phyloP scores from a whole-genome alignment of 2,888 invertebrate species.

The Apeira syringaria region DNA sequence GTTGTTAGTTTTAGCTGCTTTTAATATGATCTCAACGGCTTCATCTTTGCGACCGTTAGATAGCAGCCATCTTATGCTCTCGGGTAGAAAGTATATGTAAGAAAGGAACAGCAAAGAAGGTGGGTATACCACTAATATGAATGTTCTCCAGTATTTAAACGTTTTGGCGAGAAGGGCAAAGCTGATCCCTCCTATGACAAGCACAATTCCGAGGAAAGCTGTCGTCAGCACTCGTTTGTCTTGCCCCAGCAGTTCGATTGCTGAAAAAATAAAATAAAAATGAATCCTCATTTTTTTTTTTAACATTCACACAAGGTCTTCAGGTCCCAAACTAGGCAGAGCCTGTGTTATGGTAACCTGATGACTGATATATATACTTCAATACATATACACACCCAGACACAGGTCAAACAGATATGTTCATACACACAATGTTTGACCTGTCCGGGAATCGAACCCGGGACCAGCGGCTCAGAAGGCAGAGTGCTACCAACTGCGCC shows the following conservation, averaged over 20 bases:
- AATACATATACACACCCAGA: too few relatives aligned
- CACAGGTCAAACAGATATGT: too few relatives aligned
- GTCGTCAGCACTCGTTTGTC: slow-evolving; percentile 70
- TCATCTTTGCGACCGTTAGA: slow-evolving; percentile 87
- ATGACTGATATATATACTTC: too few relatives aligned
- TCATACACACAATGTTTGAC: too few relatives aligned
- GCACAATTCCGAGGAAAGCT: slow-evolving; percentile 67
- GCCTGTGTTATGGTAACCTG: too few relatives aligned
- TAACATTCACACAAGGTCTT: too few relatives aligned
- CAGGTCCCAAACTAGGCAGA: too few relatives aligned
- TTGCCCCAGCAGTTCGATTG: slow-evolving; percentile 71
- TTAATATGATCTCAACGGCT: slow-evolving; percentile 85
- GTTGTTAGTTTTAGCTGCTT: slow-evolving; percentile 85
- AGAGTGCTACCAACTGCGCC: too few relatives aligned
- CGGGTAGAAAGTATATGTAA: slow-evolving; percentile 89
- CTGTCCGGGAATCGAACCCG: too few relatives aligned
- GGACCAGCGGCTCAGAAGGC: too few relatives aligned
- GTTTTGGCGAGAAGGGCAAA: slow-evolving; percentile 88
- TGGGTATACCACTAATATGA: slow-evolving; percentile 87
- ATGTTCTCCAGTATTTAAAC: slow-evolving; percentile 87
- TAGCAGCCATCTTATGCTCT: slow-evolving; percentile 91
- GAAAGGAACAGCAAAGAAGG: slow-evolving; percentile 87
- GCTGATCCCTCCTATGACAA: slow-evolving; percentile 88
- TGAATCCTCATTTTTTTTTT: neutral
- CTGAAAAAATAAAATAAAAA: slow-evolving; percentile 45